phyloP scores from a whole-genome alignment of 2,113 vertebrate genomes.

The Eptesicus fuscus region DNA sequence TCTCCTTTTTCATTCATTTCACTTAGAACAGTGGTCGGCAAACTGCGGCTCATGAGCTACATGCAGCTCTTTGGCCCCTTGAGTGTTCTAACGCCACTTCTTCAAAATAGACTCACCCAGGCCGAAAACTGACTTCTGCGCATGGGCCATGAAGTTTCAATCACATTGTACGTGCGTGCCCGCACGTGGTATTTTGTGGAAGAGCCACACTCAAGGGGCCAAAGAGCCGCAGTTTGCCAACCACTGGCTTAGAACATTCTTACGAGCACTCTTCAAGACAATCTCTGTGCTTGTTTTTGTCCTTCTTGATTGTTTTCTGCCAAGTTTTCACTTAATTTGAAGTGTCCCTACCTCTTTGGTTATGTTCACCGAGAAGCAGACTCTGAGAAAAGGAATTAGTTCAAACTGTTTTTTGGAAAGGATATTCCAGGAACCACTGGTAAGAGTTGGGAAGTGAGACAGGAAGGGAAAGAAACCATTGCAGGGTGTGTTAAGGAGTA shows the following conservation, averaged over 20 bases:
- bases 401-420: not conserved
- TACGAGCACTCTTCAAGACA: not conserved
- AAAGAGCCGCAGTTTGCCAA: no score
- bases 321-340: not conserved
- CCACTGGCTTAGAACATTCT: not conserved
- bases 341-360: not conserved
- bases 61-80: no score
- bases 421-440: not conserved
- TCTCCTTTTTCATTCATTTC: not conserved
- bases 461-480: not conserved
- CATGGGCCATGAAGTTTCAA: no score
- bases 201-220: no score
- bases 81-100: no score
- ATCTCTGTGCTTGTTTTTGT: not conserved
- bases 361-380: not conserved
- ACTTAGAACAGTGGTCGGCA: not conserved
- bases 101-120: no score
- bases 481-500: not conserved
- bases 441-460: not conserved
- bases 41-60: no score
- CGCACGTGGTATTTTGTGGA: no score
- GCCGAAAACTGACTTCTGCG: no score
- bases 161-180: no score
- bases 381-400: not conserved
- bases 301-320: constrained; percentile 8